Evolutionary conservation across 2,113 vertebrate species (phyloP), one percentile per base, ranked within the genome.

Genomic region (Ivindomyrus marchei): DNA sequence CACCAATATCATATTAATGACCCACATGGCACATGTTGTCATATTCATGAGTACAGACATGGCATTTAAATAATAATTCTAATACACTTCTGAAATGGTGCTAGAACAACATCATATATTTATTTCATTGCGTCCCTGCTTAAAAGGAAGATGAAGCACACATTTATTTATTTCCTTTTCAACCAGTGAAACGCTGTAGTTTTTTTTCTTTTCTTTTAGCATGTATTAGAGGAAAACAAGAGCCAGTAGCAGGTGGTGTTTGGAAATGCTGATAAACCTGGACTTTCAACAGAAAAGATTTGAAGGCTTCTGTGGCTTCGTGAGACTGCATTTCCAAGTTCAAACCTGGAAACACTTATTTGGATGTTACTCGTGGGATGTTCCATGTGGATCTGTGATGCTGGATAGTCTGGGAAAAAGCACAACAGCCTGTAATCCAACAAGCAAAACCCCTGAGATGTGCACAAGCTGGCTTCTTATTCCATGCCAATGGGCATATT

Each of bases 1-100:
- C 90, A 66, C 91, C 91, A 93, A 93, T 95, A 94, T 94, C 94
- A 95, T 94, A 94, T 94, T 94, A 95, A 96, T 95, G 95, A 96
- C 95, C 95, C 94, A 95, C 92, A 95, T 96, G 94, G 91, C 90
- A 88, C 92, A 94, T 91, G 93, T 94, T 93, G 92, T 93, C 94
- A 94, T 94, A 95, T 95, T 95, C 94, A 95, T 96, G 92, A 94
- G 91, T 88, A 93, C 87, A 91, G 91, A 93, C 90, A 87, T 87
- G 36, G 50, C 85, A 31, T 87, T 87, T 56, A n/a, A 52, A 46
- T 53, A 53, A 53, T 53, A 53, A 19, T 19, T 53, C 19, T 53
- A 19, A 56, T 53, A 36, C 36, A 87, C 8, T 7, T 39, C 50
- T 53, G 50, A 56, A 56, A 87, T 17, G 85, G 85, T 56, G 45